Evolutionary conservation across 2,888 invertebrate genomes (phyloP), one percentile per base, ranked within the genome.

Genomic region (Syrista parreyssii): DNA sequence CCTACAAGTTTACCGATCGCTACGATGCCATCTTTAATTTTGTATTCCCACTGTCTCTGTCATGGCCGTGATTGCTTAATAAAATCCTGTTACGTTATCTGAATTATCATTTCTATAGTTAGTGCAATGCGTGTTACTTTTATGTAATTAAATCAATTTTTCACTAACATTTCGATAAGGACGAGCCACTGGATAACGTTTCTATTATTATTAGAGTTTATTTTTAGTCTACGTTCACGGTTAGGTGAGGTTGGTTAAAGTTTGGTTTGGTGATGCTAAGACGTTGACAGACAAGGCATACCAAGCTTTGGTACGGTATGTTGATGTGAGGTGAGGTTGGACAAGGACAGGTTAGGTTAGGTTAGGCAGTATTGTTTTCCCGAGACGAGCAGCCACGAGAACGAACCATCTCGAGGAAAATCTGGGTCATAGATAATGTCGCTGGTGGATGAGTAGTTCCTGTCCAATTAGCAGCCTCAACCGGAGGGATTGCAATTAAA

Each of bases 391-490:
- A 75, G 34, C 68, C 68, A 68, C 55, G n/a, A 75, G 68, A 75
- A 75, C 23, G 55, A 55, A 55, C 23, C 55, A 23, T 55, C 55
- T 55, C 55, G 9, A 68, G 68, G 68, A 69, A 74, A 79, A 80
- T 78, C 78, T 80, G 79, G 80, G 82, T 81, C 82, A 79, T 81
- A 83, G 79, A 81, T 77, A 80, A 82, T 80, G 75, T 77, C 75
- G 79, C 80, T 69, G 71, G 80, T 55, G 55, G 34, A 55, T 55
- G 55, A 81, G 79, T 79, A 77, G 79, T 78, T 83, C 77, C 81
- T 81, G 81, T 82, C 81, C 81, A 83, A 83, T 83, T 81, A 83
- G 81, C 83, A 81, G 79, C 83, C 80, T 82, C 79, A 83, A 82
- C 78, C 79, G 74, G 79, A 77, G 32, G 75, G 76, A 82, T 83